Percentiles rank a stretch among this genome's conserved stretches.
These are phyloP conservation scores for Pseudonaja textilis DNA, from an alignment of 2,113 vertebrate genomes.

Conservation along the genomic window DNA sequence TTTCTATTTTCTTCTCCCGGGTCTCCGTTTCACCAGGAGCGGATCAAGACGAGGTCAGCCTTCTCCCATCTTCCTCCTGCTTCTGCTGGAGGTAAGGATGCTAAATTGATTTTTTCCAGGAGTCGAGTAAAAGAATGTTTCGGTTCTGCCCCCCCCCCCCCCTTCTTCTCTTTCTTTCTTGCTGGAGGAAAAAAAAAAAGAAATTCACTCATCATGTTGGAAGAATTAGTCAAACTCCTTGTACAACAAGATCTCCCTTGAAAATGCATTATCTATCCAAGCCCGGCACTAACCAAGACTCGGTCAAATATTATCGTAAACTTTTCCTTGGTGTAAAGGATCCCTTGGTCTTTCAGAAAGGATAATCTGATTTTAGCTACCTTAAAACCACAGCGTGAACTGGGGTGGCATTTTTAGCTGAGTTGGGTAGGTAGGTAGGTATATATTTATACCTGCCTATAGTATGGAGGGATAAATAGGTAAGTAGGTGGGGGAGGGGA, in stretches of 20 bases:
- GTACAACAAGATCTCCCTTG: constrained; percentile 68
- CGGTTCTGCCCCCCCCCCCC: constrained; percentile 24
- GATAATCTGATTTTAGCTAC: constrained; percentile 64
- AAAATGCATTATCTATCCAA: constrained; percentile 68
- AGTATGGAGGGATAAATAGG: too few relatives aligned
- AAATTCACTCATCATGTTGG: constrained; percentile 64
- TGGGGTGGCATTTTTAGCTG: constrained; percentile 58
- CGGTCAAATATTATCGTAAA: constrained; percentile 73
- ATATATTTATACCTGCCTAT: too few relatives aligned
- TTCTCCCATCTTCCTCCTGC: constrained; percentile 30
- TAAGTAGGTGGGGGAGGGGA: too few relatives aligned
- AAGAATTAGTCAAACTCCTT: constrained; percentile 72
- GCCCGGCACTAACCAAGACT: constrained; percentile 62
- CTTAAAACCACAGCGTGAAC: constrained; percentile 46
- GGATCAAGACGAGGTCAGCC: constrained; percentile 29
- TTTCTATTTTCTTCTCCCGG: background rate
- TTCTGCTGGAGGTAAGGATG: constrained; percentile 32
- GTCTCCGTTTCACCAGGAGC: constrained; percentile 28
- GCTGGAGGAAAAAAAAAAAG: constrained; percentile 29
- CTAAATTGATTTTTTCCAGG: constrained; percentile 58
- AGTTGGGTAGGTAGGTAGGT: background rate
- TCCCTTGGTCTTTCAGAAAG: constrained; percentile 60
- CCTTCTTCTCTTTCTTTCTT: too few relatives aligned
- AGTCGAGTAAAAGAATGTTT: constrained; percentile 27
- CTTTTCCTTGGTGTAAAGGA: constrained; percentile 66